Percentiles rank a stretch among this genome's conserved stretches.
Evolutionary conservation across 2,888 invertebrate genomes (phyloP).

Genomic region (Diadromus collaris): DNA sequence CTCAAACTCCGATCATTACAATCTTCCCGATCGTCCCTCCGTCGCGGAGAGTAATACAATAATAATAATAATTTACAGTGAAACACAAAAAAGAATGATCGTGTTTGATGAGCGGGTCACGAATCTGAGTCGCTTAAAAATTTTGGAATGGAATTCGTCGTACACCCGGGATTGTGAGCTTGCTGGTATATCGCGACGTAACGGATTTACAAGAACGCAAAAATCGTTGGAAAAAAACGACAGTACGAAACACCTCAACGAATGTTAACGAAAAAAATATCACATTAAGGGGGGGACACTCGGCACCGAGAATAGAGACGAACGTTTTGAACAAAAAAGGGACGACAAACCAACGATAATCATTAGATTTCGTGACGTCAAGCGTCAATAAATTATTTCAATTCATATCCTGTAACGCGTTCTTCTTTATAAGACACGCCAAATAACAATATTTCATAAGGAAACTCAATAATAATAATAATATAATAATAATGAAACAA

Average conservation of each 20-base stretch:
- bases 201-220: conserved; percentile 49
- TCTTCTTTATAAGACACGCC: conserved; percentile 68
- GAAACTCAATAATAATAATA: conserved; percentile 64
- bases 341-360: conserved; percentile 40
- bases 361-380: conserved; percentile 53
- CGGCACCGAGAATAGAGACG: conserved; percentile 51
- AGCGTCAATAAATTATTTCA: conserved; percentile 68
- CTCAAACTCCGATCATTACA: conserved; percentile 32
- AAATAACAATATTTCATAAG: conserved; percentile 68
- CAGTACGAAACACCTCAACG: conserved; percentile 48
- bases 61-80: conserved; percentile 45
- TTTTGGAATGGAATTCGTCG: conserved; percentile 56
- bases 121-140: conserved; percentile 50
- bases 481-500: conserved; percentile 57
- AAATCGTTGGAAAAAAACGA: conserved; percentile 39
- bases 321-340: conserved; percentile 48
- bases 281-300: conserved; percentile 46
- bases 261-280: conserved; percentile 59
- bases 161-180: background rate
- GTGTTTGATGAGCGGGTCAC: conserved; percentile 48
- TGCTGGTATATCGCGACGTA: background rate
- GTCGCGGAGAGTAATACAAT: conserved; percentile 63
- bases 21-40: conserved; percentile 59
- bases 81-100: conserved; percentile 61
- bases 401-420: conserved; percentile 32